Percentiles rank a stretch among this genome's conserved stretches.
These are phyloP conservation scores for Saguinus midas DNA, from an alignment of 2,113 vertebrate genomes.

Conservation along the genomic window DNA sequence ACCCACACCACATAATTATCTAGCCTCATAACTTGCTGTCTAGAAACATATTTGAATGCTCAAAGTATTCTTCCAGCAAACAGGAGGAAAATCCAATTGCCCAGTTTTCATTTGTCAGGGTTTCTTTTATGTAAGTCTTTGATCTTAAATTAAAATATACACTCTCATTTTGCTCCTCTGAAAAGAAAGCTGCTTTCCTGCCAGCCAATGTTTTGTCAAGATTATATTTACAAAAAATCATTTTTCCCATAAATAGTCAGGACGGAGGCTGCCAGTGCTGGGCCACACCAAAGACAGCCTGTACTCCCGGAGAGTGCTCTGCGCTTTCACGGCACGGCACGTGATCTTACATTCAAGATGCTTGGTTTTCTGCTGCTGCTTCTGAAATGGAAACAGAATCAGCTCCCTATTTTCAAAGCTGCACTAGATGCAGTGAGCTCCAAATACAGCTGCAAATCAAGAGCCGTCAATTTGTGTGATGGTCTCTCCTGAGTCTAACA, in stretches of 20 bases:
- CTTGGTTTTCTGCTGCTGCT: not conserved
- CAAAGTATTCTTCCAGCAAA: slow-evolving; percentile 44
- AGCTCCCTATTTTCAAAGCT: slow-evolving; percentile 2
- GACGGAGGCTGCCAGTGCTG: slow-evolving; percentile 53
- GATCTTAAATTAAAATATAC: slow-evolving; percentile 73
- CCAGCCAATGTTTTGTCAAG: slow-evolving; percentile 66
- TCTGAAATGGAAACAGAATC: not conserved
- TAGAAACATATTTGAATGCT: slow-evolving; percentile 55
- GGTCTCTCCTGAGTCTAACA: no score
- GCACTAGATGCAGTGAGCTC: not conserved
- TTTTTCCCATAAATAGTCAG: slow-evolving; percentile 77
- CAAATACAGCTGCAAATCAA: slow-evolving; percentile 7
- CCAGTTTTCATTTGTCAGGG: slow-evolving; percentile 11
- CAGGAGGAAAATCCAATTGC: slow-evolving; percentile 1
- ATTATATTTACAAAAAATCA: slow-evolving; percentile 76
- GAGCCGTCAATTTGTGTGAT: not conserved
- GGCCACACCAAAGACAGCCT: slow-evolving; percentile 11
- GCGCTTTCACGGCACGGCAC: slow-evolving; percentile 28
- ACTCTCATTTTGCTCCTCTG: slow-evolving; percentile 60
- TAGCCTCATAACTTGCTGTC: slow-evolving; percentile 67
- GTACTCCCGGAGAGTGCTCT: slow-evolving; percentile 42
- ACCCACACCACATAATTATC: slow-evolving; percentile 60
- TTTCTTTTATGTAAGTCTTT: slow-evolving; percentile 64
- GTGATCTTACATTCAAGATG: not conserved
- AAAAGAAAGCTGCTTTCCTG: not conserved